Base-by-base conservation (phyloP, 1,140 invertebrate genomes). In the Belonocnema kinseyi region DNA sequence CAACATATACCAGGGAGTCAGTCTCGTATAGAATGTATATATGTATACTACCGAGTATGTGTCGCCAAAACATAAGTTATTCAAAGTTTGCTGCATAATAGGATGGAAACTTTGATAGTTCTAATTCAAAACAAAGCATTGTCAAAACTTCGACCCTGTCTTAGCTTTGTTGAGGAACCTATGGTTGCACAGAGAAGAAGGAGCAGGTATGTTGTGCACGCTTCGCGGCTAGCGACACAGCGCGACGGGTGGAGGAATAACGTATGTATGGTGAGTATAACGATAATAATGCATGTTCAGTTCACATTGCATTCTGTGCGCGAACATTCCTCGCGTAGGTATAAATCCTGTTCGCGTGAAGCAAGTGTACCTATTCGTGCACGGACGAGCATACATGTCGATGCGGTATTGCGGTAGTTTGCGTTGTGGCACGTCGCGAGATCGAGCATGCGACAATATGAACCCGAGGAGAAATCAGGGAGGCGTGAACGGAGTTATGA, bases 331-430 rank as follows among this genome's bases (percentile, higher is more conserved):
- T 72, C 78, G 82, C 80, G 79, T 79, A 78, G 75, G 21, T 40
- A 66, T 66, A 66, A 66, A 33, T 11, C 58, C 58, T 3, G 1
- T 66, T 66, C 19, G 58, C 58, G 58, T 33, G 58, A 8, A 11
- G 7, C 40, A 46, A 46, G 40, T 66, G 58, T 66, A 66, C 58
- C 58, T 66, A 66, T 33, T 66, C 26, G 58, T 66, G 58, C 26
- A 66, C 58, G 58, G 26, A 66, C 26, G 58, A 81, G 75, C 80
- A 78, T 83, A 83, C 80, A 79, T 83, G 81, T 80, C 82, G 80
- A 81, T 83, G 82, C 77, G 80, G 80, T 83, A 82, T 80, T 83
- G 80, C 79, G 83, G 77, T 82, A 81, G 83, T 84, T 84, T 82
- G 83, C 79, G 77, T 76, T 80, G 80, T 81, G 79, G 80, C 82